Evolutionary conservation across 92 coral and sea anemone species (phyloP), one percentile per base, ranked within the genome.

Genomic region (Palythoa grandiflora): DNA sequence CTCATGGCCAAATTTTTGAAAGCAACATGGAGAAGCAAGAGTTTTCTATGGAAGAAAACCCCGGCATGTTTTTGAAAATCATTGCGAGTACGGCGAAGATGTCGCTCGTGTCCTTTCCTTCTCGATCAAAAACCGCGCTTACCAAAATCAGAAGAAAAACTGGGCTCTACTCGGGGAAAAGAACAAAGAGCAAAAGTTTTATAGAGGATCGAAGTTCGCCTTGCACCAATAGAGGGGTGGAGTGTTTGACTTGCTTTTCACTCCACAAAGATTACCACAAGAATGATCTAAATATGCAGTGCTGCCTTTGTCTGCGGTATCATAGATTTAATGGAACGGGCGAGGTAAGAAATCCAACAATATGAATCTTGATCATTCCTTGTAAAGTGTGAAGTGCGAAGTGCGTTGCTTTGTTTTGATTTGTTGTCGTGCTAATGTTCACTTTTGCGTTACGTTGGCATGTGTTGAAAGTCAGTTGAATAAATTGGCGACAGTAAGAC

Each of bases 251-350:
- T 71, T 81, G 86, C 63, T 65, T 66, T 52, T 40, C 40, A 15
- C 39, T 8, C 57, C 86, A 81, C 74, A 80, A 80, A 19, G 20
- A 81, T 12, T 16, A 68, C 6, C 75, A 80, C 85, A 15, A 28
- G 39, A 38, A 80, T 80, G 59, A n/a, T 70, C 59, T 81, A 65
- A 68, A 47, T 68, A 81, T 81, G 86, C 47, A 71, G 75, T 81
- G 86, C 7, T 81, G 86, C 63, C 86, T 81, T 17, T 81, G 86
- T 28, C 59, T 81, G 7, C 40, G 76, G 75, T 81, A 68, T 36
- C 86, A 81, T 61, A 68, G 74, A 81, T 66, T 81, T 57, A 81
- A 14, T 66, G 63, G 71, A 4, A 60, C 86, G 21, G 86, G 73
- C 20, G 86, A 81, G 86, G 86, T 81, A 2, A 81, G 86, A 20